Evolutionary conservation across 2,113 vertebrate genomes (phyloP), one percentile per base, ranked within the genome.

Genomic region (Takifugu bimaculatus): DNA sequence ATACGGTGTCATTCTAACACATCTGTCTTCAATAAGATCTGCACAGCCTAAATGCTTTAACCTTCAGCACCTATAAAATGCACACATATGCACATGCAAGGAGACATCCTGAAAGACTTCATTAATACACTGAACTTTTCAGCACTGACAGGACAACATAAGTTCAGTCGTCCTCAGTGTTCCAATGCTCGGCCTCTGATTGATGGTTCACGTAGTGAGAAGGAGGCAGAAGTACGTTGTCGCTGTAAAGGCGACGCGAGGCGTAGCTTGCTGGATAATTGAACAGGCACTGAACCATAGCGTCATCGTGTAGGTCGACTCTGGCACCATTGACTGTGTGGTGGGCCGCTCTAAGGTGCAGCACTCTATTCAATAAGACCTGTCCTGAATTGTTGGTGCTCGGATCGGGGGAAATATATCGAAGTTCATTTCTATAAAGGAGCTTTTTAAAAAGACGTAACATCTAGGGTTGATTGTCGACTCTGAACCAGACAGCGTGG

Each of bases 381-480:
- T 60, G 61, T 81, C 26, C 42, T 80, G 74, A 78, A 69, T 60
- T 57, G 79, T 80, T 71, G 83, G 74, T 12, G 72, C 54, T 72
- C 67, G 27, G 65, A 81, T 65, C 82, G 88, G 20, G 20, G 20
- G 83, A 85, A 88, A 85, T 87, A 80, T 80, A 87, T 77, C 83
- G 72, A 63, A 50, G 57, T 39, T 74, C 72, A 87, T 86, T 87
- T 90, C 87, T 84, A 90, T 89, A 81, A 85, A 83, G n/a, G 78
- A 70, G 71, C 49, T 73, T 78, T 86, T 73, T 77, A 75, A 83
- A 82, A 86, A 86, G 88, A 32, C 29, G 29, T 32, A 3, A 32
- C 29, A 32, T 32, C 20, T 20, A 4, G 7, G 29, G 29, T 32
- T 32, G 29, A 32, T 3, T 32, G 29, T 32, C 20, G 20, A 20